These are phyloP conservation scores for Zaprionus ghesquierei DNA, from an alignment of 1,140 invertebrate species.

Conservation along the genomic window DNA sequence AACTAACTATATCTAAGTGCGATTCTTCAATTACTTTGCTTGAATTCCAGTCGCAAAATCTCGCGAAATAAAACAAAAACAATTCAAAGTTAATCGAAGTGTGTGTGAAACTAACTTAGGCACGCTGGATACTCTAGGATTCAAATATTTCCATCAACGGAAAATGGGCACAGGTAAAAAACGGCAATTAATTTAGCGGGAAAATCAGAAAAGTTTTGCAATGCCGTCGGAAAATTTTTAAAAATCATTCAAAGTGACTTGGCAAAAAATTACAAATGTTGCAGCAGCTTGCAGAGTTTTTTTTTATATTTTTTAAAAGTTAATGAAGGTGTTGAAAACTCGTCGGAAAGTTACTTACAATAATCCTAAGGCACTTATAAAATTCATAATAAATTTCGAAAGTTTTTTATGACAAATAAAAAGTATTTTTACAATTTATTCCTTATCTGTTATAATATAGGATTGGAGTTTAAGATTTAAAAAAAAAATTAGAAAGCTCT, in stretches of 20 bases:
- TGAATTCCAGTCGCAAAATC: neutral
- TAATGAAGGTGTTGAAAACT: neutral
- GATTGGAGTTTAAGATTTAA: no score
- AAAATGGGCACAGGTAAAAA: conserved; percentile 82
- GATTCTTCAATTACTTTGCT: neutral
- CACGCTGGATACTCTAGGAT: conserved; percentile 82
- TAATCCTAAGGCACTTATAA: no score
- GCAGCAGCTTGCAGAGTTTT: neutral
- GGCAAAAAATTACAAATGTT: neutral
- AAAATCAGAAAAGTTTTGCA: neutral
- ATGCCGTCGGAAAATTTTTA: neutral
- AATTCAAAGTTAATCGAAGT: neutral
- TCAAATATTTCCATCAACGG: conserved; percentile 82
- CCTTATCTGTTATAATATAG: no score
- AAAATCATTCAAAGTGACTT: neutral
- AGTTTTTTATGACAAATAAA: no score
- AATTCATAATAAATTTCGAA: no score
- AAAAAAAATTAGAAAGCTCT: no score
- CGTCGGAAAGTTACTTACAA: neutral
- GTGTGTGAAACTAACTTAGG: conserved; percentile 24
- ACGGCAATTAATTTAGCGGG: neutral
- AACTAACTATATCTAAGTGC: conserved; percentile 7
- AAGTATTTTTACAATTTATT: no score
- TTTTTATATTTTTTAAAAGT: neutral
- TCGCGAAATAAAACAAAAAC: neutral